phyloP scores from a whole-genome alignment of 23 tunicate genomes.

The Trididemnum nubilum region DNA sequence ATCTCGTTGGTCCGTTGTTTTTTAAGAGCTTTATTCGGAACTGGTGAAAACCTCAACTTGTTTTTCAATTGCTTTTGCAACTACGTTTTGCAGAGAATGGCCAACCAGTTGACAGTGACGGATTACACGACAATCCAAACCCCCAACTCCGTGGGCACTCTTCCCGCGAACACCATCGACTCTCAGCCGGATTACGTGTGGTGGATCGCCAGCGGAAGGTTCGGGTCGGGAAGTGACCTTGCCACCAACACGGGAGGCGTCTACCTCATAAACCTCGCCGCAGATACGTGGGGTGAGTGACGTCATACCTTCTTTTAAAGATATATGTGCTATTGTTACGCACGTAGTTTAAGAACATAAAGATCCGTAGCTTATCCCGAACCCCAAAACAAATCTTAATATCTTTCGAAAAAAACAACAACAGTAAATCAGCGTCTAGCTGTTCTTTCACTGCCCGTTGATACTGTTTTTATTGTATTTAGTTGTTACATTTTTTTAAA shows the following conservation, averaged over 20 bases:
- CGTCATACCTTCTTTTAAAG: too few species aligned
- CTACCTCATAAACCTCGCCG: slow-evolving; percentile 72
- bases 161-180: slow-evolving; percentile 73
- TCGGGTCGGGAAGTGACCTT: slow-evolving; percentile 24
- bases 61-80: too few species aligned
- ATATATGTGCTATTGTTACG: too few species aligned
- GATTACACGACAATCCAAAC: slow-evolving; percentile 31
- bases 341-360: too few species aligned
- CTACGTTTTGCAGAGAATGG: slow-evolving; percentile 29
- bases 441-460: neutral
- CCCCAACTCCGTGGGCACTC: slow-evolving; percentile 75
- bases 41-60: too few species aligned
- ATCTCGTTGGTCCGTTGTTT: too few species aligned
- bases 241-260: slow-evolving; percentile 57
- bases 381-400: too few species aligned
- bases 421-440: too few species aligned
- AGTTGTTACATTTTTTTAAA: neutral
- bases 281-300: slow-evolving; percentile 58
- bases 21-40: too few species aligned
- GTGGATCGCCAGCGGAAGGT: slow-evolving; percentile 92
- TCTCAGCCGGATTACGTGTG: slow-evolving; percentile 80
- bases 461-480: too few species aligned
- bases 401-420: too few species aligned
- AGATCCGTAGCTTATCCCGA: too few species aligned
- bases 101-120: neutral